Evolutionary conservation across 2,797 vertebrate genomes (phyloP).

Genomic region (Takifugu rubripes): DNA sequence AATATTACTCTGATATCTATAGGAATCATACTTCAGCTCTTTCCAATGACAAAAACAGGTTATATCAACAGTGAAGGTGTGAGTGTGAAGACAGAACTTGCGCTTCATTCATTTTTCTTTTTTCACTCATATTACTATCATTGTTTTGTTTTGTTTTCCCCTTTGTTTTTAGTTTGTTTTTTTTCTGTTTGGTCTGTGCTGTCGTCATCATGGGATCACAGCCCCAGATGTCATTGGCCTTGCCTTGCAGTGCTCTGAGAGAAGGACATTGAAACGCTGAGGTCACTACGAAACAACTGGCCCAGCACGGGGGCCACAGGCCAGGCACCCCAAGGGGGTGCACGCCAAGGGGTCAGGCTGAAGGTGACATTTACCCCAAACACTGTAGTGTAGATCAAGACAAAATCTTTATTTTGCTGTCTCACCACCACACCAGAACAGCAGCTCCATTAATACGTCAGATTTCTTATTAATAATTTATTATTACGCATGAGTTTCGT

Average conservation of each 20-base stretch:
- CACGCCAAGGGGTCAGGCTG: conserved; percentile 77
- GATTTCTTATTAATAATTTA: too few relatives aligned
- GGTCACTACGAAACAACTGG: conserved; percentile 67
- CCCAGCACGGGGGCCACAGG: conserved; percentile 62
- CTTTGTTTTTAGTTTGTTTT: conserved; percentile 70
- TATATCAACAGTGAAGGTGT: background rate
- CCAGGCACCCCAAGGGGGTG: conserved; percentile 67
- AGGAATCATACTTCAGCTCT: background rate
- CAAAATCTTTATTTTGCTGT: conserved; percentile 81
- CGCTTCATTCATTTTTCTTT: conserved; percentile 64
- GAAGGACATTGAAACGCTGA: conserved; percentile 72
- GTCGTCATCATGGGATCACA: conserved; percentile 80
- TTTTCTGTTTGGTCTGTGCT: conserved; percentile 74
- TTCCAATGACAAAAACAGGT: background rate
- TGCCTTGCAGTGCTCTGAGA: conserved; percentile 81
- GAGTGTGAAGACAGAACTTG: conserved; percentile 40
- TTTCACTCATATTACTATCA: conserved; percentile 66
- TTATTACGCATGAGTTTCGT: conserved; percentile 3
- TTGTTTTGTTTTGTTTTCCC: conserved; percentile 69
- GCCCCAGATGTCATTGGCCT: conserved; percentile 83
- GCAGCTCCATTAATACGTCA: background rate
- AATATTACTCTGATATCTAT: too few relatives aligned
- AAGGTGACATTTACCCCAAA: conserved; percentile 83
- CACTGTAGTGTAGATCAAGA: conserved; percentile 76
- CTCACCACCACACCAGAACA: conserved; percentile 21